Base-by-base conservation (phyloP, 2,113 vertebrate genomes). In the Chamaetylas fuelleborni region DNA sequence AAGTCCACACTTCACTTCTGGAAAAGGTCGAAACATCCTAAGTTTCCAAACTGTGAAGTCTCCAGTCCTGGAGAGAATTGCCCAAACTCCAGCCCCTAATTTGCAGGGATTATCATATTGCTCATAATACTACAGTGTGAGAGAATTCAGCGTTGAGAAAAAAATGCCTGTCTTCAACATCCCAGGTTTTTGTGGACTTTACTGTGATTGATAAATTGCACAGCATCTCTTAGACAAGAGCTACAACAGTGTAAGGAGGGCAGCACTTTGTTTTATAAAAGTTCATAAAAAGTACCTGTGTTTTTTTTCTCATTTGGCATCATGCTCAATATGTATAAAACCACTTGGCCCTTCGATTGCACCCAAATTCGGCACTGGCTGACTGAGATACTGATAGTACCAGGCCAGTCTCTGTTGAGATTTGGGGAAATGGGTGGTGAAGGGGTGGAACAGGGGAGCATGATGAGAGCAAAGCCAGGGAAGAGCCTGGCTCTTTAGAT, bases 381-480 rank as follows among this genome's bases (percentile, higher is more conserved):
- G 56, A 33, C 60, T 24, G 4, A 34, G 45, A 19, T 14, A 16
- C 9, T 8, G 8, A 4, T 5, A 38, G 53, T n/a, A 36, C 28
- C 28, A 23, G 56, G 9, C 19, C 22, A 38, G 60, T 23, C 3
- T 17, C 36, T 40, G 9, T 18, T 38, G 36, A 33, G n/a, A 4
- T 60, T 8, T 8, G 48, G 40, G 22, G 36, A 36, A 64, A 24
- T 8, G 33, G 18, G 22, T 29, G 47, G 29, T 6, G 2, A 45
- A 29, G 36, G 31, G 10, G 16, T 33, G 36, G 38, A 74, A 29
- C 8, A 2, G 38, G 28, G 14, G 25, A 82, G 14, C 36, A 6
- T 9, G 11, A 11, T 20, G 50, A 29, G 19, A 62, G 16, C 0
- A 2, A 60, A n/a, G 9, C 12, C 24, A 19, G 36, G 8, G 24